Base-by-base conservation (phyloP, 2,113 vertebrate genomes). In the Erythrocercus mccallii region DNA sequence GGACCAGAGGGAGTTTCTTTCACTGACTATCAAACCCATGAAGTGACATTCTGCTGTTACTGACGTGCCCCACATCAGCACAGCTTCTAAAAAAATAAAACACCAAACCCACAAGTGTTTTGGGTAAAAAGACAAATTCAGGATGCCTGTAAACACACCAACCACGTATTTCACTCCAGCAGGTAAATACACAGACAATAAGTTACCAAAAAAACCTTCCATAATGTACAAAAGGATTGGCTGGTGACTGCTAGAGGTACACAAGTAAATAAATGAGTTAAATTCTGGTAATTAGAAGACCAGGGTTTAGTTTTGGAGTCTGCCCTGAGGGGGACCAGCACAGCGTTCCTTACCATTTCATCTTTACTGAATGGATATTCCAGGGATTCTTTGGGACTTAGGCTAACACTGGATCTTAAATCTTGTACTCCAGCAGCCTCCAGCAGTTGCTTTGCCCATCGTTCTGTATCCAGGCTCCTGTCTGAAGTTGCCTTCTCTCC, bases 321-420 rank as follows among this genome's bases (percentile, higher is more conserved):
- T 85, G 66, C 70, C 37, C 60, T 42, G 42, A 90, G 21, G 28
- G 71, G 79, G 47, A 60, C 8, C 15, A 27, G 31, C 28, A 20
- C 12, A 74, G 66, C 24, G 37, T 15, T 44, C 66, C 97, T 96
- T 94, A 98, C 98, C 97, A 20, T 47, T 6, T 57, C 35, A 20
- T 94, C 86, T 18, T 65, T 4, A 35, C 15, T 45, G 30, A 73
- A 94, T 8, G 68, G 76, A 19, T 86, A 95, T 31, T 88, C 95
- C 51, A 50, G 80, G 24, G 58, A n/a, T n/a, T 97, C 94, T 10
- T 65, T 74, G 44, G 92, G 56, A 86, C 81, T 96, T 0, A 66
- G 9, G 33, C 24, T 68, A 58, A 77, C 37, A 64, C 31, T 8
- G 45, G 90, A 11, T 50, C 92, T 94, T 7, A 79, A 35, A 48